phyloP scores from a whole-genome alignment of 1,140 invertebrate species.

The Zaprionus ornatus region DNA sequence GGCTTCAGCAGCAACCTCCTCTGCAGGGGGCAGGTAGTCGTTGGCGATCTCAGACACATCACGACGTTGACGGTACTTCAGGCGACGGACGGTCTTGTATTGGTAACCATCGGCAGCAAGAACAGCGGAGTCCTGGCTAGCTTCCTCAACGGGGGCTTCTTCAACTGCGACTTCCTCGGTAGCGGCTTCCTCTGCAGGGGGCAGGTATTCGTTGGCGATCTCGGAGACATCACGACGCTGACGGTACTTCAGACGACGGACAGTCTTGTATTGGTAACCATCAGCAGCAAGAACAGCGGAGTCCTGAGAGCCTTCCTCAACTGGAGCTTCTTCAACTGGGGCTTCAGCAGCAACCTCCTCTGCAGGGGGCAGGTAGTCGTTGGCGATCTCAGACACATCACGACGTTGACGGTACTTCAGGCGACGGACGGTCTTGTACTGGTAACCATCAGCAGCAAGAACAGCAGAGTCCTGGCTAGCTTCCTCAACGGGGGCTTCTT shows the following conservation, averaged over 20 bases:
- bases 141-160: slow-evolving; percentile 17
- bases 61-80: slow-evolving; percentile 52
- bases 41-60: slow-evolving; percentile 55
- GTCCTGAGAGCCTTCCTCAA: slow-evolving; percentile 15
- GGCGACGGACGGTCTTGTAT: slow-evolving; percentile 51
- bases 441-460: slow-evolving; percentile 53
- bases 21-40: slow-evolving; percentile 48
- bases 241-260: slow-evolving; percentile 48
- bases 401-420: slow-evolving; percentile 62
- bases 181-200: slow-evolving; percentile 41
- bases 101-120: slow-evolving; percentile 47
- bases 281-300: slow-evolving; percentile 40
- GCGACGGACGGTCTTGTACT: slow-evolving; percentile 63
- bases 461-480: slow-evolving; percentile 36
- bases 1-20: slow-evolving; percentile 25
- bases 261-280: slow-evolving; percentile 59
- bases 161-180: slow-evolving; percentile 14
- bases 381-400: slow-evolving; percentile 51
- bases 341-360: slow-evolving; percentile 31
- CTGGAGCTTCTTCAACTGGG: slow-evolving; percentile 6
- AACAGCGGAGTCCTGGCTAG: slow-evolving; percentile 32
- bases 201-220: slow-evolving; percentile 61
- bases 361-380: slow-evolving; percentile 47
- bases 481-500: too few relatives aligned
- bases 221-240: slow-evolving; percentile 61